phyloP scores from a whole-genome alignment of 2,797 vertebrate genomes.

The Esox lucius region DNA sequence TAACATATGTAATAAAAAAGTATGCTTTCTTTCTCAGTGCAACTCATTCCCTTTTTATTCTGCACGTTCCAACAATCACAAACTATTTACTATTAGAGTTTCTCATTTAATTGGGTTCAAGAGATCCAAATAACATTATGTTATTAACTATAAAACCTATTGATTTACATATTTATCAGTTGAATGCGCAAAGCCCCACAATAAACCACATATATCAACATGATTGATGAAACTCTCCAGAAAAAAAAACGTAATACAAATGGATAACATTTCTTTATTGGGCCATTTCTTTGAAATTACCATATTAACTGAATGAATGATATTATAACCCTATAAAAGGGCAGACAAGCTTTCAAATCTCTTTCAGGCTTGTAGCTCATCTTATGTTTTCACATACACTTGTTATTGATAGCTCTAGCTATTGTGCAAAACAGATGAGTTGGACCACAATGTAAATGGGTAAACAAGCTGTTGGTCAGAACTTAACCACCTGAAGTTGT shows the following conservation, averaged over 20 bases:
- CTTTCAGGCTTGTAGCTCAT: background rate
- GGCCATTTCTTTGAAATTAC: slow-evolving; percentile 37
- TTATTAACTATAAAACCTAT: slow-evolving; percentile 75
- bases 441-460: background rate
- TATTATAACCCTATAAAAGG: background rate
- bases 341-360: background rate
- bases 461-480: background rate
- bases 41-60: slow-evolving; percentile 79
- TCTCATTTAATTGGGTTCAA: slow-evolving; percentile 78
- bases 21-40: slow-evolving; percentile 60
- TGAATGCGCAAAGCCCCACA: slow-evolving; percentile 76
- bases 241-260: slow-evolving; percentile 54
- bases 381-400: background rate
- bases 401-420: background rate
- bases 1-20: slow-evolving; percentile 79
- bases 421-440: too few relatives aligned
- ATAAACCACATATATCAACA: slow-evolving; percentile 76
- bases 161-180: slow-evolving; percentile 84
- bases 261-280: slow-evolving; percentile 42
- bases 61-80: slow-evolving; percentile 58
- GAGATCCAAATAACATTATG: slow-evolving; percentile 80
- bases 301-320: background rate
- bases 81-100: slow-evolving; percentile 71
- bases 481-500: too few relatives aligned
- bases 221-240: slow-evolving; percentile 69